phyloP scores from a whole-genome alignment of 2,113 vertebrate species.

The Heptranchias perlo region DNA sequence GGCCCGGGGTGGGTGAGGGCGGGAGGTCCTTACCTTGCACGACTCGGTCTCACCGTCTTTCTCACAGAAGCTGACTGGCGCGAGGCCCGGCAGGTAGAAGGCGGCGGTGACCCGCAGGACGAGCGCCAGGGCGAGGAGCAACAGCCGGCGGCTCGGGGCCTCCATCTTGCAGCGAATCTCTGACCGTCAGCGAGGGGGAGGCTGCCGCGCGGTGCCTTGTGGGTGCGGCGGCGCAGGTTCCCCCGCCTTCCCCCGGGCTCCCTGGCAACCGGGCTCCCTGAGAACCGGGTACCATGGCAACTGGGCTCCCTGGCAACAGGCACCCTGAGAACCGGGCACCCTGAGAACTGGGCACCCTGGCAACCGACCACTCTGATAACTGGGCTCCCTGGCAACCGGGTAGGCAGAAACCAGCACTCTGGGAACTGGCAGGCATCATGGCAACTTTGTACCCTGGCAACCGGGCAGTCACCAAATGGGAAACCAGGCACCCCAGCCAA shows the following conservation, averaged over 20 bases:
- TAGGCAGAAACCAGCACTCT: too few species aligned
- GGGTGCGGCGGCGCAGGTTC: background rate
- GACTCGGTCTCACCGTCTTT: background rate
- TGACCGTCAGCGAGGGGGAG: background rate
- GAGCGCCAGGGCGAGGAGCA: background rate
- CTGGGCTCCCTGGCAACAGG: background rate
- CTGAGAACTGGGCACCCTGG: background rate
- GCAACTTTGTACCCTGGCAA: too few species aligned
- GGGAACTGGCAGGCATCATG: too few species aligned
- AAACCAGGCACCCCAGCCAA: too few species aligned
- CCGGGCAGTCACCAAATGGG: too few species aligned
- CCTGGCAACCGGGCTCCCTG: background rate
- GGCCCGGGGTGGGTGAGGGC: too few species aligned
- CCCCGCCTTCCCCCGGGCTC: background rate
- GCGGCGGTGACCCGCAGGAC: background rate
- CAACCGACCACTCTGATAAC: background rate
- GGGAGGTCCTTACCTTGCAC: conserved; percentile 5
- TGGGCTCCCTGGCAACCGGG: too few species aligned
- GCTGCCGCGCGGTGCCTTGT: background rate
- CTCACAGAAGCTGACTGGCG: conserved; percentile 38
- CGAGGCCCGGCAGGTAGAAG: conserved; percentile 37
- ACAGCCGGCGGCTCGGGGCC: conserved; percentile 23
- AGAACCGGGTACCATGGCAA: background rate
- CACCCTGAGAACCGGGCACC: background rate
- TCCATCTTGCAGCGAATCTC: conserved; percentile 37